phyloP scores from a whole-genome alignment of 1,140 invertebrate species.

The Daktulosphaira vitifoliae region DNA sequence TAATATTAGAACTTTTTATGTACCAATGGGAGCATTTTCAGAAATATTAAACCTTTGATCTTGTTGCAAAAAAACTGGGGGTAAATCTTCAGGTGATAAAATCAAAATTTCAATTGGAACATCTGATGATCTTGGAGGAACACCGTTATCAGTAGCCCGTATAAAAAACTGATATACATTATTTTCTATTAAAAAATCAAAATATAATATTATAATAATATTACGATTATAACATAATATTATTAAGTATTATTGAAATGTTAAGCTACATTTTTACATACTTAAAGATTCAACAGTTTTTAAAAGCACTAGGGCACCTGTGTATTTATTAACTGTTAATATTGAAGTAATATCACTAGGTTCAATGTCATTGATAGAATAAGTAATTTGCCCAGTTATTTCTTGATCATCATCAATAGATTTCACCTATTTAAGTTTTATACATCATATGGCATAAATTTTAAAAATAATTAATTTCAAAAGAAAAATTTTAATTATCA shows the following conservation, averaged over 20 bases:
- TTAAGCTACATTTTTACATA: no score
- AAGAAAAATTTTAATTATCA: not conserved
- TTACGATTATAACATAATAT: conserved; percentile 1
- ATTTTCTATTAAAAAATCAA: conserved; percentile 52
- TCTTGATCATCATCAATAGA: conserved; percentile 34
- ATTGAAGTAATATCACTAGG: conserved; percentile 51
- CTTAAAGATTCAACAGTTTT: conserved; percentile 52
- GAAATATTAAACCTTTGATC: conserved; percentile 68
- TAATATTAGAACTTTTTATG: not conserved
- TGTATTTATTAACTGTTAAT: conserved; percentile 58
- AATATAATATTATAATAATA: not conserved
- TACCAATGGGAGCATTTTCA: conserved; percentile 62
- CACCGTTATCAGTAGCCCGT: conserved; percentile 68
- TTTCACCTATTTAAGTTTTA: conserved; percentile 25
- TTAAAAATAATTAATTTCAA: not conserved
- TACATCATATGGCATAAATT: not conserved
- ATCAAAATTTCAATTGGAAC: conserved; percentile 71
- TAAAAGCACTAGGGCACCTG: conserved; percentile 58
- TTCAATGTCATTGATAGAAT: conserved; percentile 61
- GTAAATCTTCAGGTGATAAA: conserved; percentile 56
- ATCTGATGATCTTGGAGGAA: conserved; percentile 58
- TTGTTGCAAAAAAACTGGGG: conserved; percentile 62
- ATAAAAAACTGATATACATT: conserved; percentile 83
- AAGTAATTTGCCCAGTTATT: conserved; percentile 49
- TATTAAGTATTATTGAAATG: not conserved